Conservation (phyloP, 2,888 invertebrate genomes). For the Drosophila infuscata region DNA sequence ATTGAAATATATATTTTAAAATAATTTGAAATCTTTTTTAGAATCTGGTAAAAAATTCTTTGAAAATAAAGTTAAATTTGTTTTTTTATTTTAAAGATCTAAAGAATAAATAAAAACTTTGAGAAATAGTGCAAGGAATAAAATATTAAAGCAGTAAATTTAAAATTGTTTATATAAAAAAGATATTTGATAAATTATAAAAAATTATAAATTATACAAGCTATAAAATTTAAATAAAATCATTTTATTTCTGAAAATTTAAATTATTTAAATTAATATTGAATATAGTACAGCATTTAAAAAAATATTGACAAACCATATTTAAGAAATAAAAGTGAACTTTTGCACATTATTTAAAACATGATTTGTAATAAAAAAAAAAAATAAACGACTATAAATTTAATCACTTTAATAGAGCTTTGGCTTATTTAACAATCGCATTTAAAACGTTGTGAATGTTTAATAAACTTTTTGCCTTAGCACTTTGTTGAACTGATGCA, state of each 20-base stretch:
- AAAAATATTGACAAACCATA: background rate
- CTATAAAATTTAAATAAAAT: background rate
- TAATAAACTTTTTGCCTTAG: background rate
- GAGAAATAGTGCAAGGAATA: background rate
- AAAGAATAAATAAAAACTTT: background rate
- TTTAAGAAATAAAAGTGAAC: background rate
- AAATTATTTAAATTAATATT: background rate
- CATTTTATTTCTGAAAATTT: background rate
- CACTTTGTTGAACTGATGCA: too few relatives aligned
- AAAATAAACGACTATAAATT: background rate
- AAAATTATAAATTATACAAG: background rate
- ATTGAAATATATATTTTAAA: background rate
- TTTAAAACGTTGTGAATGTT: slow-evolving; percentile 29
- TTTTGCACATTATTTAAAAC: background rate
- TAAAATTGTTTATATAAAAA: background rate
- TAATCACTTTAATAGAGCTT: background rate
- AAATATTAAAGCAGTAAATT: background rate
- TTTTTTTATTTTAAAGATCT: background rate
- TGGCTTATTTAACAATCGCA: slow-evolving; percentile 3
- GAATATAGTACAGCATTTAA: background rate
- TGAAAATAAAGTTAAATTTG: background rate
- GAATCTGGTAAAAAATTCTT: background rate
- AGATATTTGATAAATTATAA: background rate
- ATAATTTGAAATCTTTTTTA: background rate
- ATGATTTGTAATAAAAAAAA: background rate